phyloP scores from a whole-genome alignment of 2,888 invertebrate genomes.

The Eueremaeus valkanovi region DNA sequence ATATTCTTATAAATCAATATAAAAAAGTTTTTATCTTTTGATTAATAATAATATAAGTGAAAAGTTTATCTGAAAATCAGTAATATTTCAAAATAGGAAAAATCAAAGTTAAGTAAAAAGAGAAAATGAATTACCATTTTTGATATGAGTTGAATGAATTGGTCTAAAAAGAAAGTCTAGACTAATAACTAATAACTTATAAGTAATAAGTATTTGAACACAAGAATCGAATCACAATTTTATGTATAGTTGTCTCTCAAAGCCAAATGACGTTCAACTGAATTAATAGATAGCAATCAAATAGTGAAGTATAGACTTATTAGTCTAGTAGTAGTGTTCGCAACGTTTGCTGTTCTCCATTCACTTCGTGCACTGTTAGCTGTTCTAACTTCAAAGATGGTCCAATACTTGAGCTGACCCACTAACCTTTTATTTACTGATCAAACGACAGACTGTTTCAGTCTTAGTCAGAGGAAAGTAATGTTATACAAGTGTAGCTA shows the following conservation, averaged over 20 bases:
- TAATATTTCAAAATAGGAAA: not conserved
- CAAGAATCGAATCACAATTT: not conserved
- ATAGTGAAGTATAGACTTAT: too few species aligned
- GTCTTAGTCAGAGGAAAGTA: constrained; percentile 6
- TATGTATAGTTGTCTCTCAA: not conserved
- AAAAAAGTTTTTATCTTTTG: too few species aligned
- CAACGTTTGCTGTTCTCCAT: not conserved
- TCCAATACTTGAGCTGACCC: constrained; percentile 31
- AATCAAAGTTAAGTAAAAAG: not conserved
- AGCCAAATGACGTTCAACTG: constrained; percentile 11
- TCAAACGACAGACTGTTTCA: constrained; percentile 14
- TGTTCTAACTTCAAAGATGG: not conserved
- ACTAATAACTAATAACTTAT: not conserved
- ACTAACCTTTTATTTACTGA: constrained; percentile 35
- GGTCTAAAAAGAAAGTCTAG: constrained; percentile 5
- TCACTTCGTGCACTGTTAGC: not conserved
- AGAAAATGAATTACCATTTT: constrained; percentile 6
- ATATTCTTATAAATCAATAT: too few species aligned
- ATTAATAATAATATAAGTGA: too few species aligned
- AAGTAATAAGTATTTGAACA: too few species aligned
- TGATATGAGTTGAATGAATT: not conserved
- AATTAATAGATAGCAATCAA: constrained; percentile 19
- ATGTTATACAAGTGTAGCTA: not conserved
- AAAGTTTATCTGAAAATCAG: too few species aligned
- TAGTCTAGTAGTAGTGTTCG: too few species aligned